Evolutionary conservation across 2,888 invertebrate genomes (phyloP).

Genomic region (Rhopalosiphum nymphaeae): DNA sequence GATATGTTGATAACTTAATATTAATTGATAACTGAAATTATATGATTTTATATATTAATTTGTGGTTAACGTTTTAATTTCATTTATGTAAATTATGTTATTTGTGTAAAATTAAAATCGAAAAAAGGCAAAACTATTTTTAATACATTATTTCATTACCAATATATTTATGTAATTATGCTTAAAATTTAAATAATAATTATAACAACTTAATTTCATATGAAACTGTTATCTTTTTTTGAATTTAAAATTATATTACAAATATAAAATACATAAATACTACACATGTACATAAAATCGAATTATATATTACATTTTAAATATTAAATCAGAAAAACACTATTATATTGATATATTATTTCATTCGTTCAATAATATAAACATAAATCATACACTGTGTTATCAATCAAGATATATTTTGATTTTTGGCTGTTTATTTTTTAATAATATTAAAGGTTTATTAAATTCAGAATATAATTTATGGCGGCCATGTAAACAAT

Average conservation of each 20-base stretch:
- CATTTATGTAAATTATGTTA: not conserved
- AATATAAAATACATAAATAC: not conserved
- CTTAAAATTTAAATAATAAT: not conserved
- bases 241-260: not conserved
- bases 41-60: not conserved
- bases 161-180: not conserved
- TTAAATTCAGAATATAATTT: not conserved
- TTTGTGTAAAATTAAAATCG: not conserved
- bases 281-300: not conserved
- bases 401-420: not conserved
- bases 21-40: not conserved
- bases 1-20: not conserved
- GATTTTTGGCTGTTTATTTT: not conserved
- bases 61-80: not conserved
- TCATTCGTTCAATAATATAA: too few species aligned
- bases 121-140: not conserved
- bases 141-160: not conserved
- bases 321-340: not conserved
- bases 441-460: not conserved
- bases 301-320: not conserved
- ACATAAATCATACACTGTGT: not conserved
- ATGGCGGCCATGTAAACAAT: not conserved
- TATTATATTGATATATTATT: too few species aligned
- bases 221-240: not conserved
- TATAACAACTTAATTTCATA: not conserved